Conservation (phyloP, 2,113 vertebrate species). For the Actenoides hombroni region DNA sequence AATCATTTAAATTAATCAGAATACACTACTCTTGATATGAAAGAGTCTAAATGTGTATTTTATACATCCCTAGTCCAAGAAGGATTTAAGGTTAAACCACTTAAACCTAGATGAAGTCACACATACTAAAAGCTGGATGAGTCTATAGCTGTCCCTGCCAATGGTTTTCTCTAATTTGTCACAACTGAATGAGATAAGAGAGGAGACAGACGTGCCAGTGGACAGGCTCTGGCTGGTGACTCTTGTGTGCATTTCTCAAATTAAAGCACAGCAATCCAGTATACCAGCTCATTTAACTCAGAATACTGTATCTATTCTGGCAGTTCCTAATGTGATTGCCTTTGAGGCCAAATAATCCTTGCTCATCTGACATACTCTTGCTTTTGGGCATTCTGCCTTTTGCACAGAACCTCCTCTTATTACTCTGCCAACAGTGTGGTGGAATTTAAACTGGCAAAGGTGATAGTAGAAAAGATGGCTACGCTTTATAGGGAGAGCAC, state of each 20-base stretch:
- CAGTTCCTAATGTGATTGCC: constrained; percentile 13
- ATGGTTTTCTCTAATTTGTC: neutral
- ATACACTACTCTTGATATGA: neutral
- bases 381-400: neutral
- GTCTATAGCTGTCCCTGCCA: neutral
- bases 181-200: neutral
- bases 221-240: neutral
- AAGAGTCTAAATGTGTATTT: neutral
- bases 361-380: neutral
- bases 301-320: neutral
- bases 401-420: neutral
- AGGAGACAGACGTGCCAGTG: neutral
- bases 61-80: neutral
- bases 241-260: neutral
- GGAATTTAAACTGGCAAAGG: neutral
- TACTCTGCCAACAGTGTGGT: neutral
- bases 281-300: constrained; percentile 6
- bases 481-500: neutral
- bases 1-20: neutral
- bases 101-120: neutral
- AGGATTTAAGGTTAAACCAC: neutral
- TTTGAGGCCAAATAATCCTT: constrained; percentile 5
- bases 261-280: neutral
- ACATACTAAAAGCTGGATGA: neutral
- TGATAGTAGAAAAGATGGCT: neutral